phyloP scores from a whole-genome alignment of 1,140 invertebrate genomes.

The Listronotus oregonensis region DNA sequence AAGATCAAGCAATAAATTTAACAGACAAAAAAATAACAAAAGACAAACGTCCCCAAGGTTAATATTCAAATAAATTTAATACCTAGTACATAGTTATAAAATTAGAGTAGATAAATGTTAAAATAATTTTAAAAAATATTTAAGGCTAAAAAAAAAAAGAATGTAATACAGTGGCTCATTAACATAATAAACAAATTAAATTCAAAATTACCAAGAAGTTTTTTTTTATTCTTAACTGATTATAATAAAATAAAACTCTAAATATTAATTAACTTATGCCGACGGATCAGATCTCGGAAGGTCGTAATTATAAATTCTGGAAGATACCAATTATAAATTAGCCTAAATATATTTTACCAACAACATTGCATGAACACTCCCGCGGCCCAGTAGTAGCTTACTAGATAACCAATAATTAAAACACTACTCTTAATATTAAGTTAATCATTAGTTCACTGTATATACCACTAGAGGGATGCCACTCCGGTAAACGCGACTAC shows the following conservation, averaged over 20 bases:
- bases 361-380: slow-evolving; percentile 23
- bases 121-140: neutral
- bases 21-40: no score
- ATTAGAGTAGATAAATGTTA: no score
- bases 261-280: slow-evolving; percentile 27
- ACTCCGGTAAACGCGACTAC: slow-evolving; percentile 23
- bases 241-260: slow-evolving; percentile 8
- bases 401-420: slow-evolving; percentile 47
- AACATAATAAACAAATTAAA: slow-evolving; percentile 25
- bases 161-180: slow-evolving; percentile 3
- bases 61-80: no score
- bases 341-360: slow-evolving; percentile 45
- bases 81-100: no score
- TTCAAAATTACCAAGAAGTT: slow-evolving; percentile 5
- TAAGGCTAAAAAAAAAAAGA: neutral
- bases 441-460: slow-evolving; percentile 49
- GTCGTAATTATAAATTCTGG: slow-evolving; percentile 35
- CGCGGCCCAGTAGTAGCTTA: slow-evolving; percentile 45
- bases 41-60: no score
- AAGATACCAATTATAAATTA: slow-evolving; percentile 48
- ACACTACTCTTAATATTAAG: slow-evolving; percentile 49
- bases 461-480: slow-evolving; percentile 44
- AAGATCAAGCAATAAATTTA: no score
- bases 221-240: slow-evolving; percentile 15
- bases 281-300: slow-evolving; percentile 26